Percentiles rank a stretch among this genome's conserved stretches.
Conservation (phyloP, 30 jellyfish, hydroid and myxozoan genomes). For the Aurelia sp. region DNA sequence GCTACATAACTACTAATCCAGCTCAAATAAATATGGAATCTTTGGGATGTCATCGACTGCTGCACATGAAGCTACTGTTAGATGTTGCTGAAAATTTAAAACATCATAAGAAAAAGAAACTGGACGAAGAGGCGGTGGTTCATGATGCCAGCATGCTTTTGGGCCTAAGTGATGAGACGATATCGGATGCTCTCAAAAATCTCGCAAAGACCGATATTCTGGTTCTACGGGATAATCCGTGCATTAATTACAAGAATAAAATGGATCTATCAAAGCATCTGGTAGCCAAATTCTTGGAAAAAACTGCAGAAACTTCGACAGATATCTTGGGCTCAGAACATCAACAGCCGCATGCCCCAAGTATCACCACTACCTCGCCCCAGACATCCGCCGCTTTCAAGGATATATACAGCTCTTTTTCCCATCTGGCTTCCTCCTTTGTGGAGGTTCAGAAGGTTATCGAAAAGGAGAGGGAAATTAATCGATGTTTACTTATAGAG, state of each 20-base stretch:
- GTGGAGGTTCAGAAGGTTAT: neutral
- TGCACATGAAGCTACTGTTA: constrained; percentile 10
- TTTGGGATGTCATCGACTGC: neutral
- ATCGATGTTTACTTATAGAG: neutral
- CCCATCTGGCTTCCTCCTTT: neutral
- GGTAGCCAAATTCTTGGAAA: constrained; percentile 5
- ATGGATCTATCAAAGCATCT: constrained; percentile 1
- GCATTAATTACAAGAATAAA: neutral
- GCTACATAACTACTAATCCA: too few relatives aligned
- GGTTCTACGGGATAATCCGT: too few relatives aligned
- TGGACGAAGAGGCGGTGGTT: constrained; percentile 10
- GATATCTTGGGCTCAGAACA: neutral
- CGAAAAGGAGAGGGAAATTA: constrained; percentile 8
- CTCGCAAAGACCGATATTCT: too few relatives aligned
- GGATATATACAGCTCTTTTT: constrained; percentile 1
- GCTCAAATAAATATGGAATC: neutral
- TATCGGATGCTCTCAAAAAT: too few relatives aligned
- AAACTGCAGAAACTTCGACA: constrained; percentile 14
- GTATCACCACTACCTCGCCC: constrained; percentile 7
- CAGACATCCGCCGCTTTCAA: neutral
- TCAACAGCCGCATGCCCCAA: constrained; percentile 10
- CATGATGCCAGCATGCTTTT: constrained; percentile 8
- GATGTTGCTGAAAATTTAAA: constrained; percentile 4
- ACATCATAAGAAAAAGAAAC: constrained; percentile 1
- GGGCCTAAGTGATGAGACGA: neutral